A percentile compares a stretch with the other conserved stretches of the same genome.
phyloP scores from a whole-genome alignment of 30 jellyfish, hydroid and myxozoan species.

The Cassiopea andromeda region DNA sequence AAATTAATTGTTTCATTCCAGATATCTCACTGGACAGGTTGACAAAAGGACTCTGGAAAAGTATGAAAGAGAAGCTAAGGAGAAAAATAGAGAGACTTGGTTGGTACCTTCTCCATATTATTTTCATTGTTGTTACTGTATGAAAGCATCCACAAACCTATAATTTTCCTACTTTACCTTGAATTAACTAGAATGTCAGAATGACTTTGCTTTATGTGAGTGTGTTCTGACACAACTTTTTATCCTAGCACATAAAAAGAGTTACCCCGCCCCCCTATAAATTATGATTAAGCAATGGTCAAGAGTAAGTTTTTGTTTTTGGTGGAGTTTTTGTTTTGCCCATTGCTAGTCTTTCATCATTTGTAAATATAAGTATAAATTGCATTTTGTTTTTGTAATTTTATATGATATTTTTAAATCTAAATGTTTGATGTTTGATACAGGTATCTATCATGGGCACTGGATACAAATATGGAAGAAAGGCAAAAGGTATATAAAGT shows the following conservation, averaged over 20 bases:
- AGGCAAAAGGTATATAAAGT: conserved; percentile 88
- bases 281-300: no score
- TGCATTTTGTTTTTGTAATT: background rate
- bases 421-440: background rate
- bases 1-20: background rate
- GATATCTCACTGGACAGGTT: conserved; percentile 98
- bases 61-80: conserved; percentile 99
- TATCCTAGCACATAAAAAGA: no score
- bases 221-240: background rate
- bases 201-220: background rate
- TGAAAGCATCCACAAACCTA: no score
- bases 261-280: no score
- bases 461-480: conserved; percentile 97
- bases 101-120: conserved; percentile 18
- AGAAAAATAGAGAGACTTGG: conserved; percentile 99
- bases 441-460: conserved; percentile 99
- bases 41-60: conserved; percentile 99
- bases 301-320: no score
- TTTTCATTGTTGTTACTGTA: background rate
- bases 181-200: no score
- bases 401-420: background rate
- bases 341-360: background rate
- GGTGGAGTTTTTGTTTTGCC: no score
- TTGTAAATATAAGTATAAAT: background rate
- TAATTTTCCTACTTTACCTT: no score